These are phyloP conservation scores for Sitophilus oryzae DNA, from an alignment of 1,140 invertebrate species.

Conservation along the genomic window DNA sequence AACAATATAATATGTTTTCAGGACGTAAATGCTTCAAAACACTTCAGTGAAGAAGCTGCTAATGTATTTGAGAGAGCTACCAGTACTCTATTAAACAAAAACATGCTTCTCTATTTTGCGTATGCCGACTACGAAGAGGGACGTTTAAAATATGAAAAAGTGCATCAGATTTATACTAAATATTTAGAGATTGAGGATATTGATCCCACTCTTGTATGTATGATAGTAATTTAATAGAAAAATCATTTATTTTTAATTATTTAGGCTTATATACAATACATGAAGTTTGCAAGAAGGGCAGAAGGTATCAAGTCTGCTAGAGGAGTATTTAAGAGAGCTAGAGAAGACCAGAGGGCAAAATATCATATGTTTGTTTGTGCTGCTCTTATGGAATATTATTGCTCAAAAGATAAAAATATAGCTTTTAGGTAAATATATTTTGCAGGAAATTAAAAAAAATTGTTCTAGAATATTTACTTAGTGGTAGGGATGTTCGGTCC, in stretches of 20 bases:
- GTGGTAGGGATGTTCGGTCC: no score
- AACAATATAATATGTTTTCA: slow-evolving; percentile 39
- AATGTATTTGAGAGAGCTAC: slow-evolving; percentile 92
- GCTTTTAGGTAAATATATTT: slow-evolving; percentile 58
- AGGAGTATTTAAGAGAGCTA: slow-evolving; percentile 88
- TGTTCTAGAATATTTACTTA: no score
- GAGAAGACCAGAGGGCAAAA: slow-evolving; percentile 80
- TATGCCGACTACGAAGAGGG: slow-evolving; percentile 99
- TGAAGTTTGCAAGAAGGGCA: slow-evolving; percentile 95
- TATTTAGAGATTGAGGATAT: slow-evolving; percentile 83
- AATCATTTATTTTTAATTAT: slow-evolving; percentile 31
- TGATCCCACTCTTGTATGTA: slow-evolving; percentile 86
- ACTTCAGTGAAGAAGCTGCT: slow-evolving; percentile 90
- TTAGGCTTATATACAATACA: slow-evolving; percentile 95
- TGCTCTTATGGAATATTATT: slow-evolving; percentile 98
- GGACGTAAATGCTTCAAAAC: slow-evolving; percentile 86
- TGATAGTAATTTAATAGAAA: slow-evolving; percentile 4
- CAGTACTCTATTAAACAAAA: slow-evolving; percentile 79
- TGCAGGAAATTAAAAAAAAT: no score
- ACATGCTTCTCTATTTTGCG: slow-evolving; percentile 93
- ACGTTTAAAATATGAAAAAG: slow-evolving; percentile 93
- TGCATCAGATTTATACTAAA: slow-evolving; percentile 93
- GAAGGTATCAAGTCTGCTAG: slow-evolving; percentile 97
- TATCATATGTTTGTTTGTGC: slow-evolving; percentile 96
- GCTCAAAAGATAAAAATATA: slow-evolving; percentile 97